Evolutionary conservation across 2,888 invertebrate species (phyloP).

Genomic region (Caenorhabditis macrosperma): DNA sequence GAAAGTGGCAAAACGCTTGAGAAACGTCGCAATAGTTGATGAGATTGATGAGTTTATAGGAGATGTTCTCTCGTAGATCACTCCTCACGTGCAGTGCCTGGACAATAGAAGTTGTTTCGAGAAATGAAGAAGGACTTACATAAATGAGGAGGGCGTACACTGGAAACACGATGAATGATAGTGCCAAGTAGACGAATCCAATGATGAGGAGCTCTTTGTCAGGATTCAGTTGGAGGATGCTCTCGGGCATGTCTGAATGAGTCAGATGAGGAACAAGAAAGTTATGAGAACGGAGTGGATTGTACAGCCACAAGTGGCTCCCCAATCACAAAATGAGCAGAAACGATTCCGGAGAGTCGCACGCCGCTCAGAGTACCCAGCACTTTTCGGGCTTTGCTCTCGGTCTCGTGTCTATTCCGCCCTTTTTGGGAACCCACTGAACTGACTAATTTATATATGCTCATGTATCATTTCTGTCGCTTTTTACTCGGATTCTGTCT

Average conservation of each 20-base stretch:
- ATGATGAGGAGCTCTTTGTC: constrained; percentile 29
- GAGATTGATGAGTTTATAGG: constrained; percentile 45
- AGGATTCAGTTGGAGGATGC: constrained; percentile 6
- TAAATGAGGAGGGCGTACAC: constrained; percentile 42
- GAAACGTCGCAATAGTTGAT: constrained; percentile 38
- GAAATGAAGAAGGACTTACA: constrained; percentile 6
- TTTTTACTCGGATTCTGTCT: too few relatives aligned
- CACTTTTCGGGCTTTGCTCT: constrained; percentile 15
- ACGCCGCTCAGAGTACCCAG: constrained; percentile 13
- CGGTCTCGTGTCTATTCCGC: neutral
- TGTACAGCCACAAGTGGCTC: neutral
- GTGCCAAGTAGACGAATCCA: constrained; percentile 34
- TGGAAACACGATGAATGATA: constrained; percentile 28
- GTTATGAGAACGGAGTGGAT: neutral
- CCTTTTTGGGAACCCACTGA: neutral
- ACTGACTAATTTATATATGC: neutral
- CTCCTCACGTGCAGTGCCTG: constrained; percentile 10
- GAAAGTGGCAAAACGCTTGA: constrained; percentile 36
- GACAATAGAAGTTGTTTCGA: neutral
- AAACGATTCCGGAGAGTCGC: neutral
- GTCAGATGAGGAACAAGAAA: neutral
- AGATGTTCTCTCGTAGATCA: constrained; percentile 41
- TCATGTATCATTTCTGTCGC: neutral
- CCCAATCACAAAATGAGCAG: neutral
- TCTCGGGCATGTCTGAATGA: neutral